These are phyloP conservation scores for Cheilosia vernalis DNA, from an alignment of 2,888 invertebrate species.

Conservation along the genomic window DNA sequence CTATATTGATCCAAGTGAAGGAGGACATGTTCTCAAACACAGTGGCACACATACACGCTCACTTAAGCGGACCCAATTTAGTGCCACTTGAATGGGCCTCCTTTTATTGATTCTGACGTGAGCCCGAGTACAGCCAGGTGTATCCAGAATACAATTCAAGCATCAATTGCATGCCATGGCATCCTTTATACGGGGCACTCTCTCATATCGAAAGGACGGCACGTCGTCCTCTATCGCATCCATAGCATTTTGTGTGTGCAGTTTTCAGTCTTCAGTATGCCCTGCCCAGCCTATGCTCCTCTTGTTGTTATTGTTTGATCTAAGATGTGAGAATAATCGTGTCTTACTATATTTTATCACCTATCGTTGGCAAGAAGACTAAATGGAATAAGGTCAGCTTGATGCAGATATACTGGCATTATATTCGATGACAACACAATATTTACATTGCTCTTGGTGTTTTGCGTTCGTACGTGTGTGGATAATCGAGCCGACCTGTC, in stretches of 20 bases:
- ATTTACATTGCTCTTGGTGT: constrained; percentile 28
- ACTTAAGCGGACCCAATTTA: constrained; percentile 29
- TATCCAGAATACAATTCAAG: constrained; percentile 61
- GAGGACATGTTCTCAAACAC: constrained; percentile 30
- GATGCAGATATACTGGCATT: constrained; percentile 11
- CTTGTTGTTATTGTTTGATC: constrained; percentile 53
- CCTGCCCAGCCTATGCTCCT: not conserved
- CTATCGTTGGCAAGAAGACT: constrained; percentile 34
- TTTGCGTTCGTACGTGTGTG: not conserved
- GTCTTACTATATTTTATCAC: constrained; percentile 63
- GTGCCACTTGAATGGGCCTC: constrained; percentile 60
- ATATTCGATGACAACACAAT: constrained; percentile 24
- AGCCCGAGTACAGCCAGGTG: constrained; percentile 38
- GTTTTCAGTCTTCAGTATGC: not conserved
- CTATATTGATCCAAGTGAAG: constrained; percentile 56
- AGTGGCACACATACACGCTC: constrained; percentile 5
- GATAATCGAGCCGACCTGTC: not conserved
- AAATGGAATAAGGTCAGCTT: constrained; percentile 11
- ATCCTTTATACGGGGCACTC: constrained; percentile 15
- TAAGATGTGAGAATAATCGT: constrained; percentile 68
- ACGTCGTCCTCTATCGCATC: not conserved
- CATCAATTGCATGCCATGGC: constrained; percentile 58
- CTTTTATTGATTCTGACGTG: constrained; percentile 69
- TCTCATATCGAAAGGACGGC: constrained; percentile 9
- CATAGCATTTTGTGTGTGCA: not conserved